A percentile compares a stretch with the other conserved stretches of the same genome.
Conservation (phyloP, 2,888 invertebrate genomes). For the Ferrisia virgata region DNA sequence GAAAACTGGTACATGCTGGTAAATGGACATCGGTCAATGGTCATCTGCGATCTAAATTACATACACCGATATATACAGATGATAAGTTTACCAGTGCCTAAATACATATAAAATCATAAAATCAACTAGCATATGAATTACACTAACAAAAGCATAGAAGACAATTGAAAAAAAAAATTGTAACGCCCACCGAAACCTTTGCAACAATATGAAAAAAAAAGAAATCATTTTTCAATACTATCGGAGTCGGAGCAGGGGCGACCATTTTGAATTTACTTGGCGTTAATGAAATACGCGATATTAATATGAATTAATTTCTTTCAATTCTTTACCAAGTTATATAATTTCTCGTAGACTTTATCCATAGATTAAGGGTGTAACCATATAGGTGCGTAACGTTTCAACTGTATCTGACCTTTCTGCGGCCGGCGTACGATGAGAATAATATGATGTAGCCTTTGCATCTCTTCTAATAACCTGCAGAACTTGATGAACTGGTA, state of each 20-base stretch:
- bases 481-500: constrained; percentile 43
- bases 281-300: constrained; percentile 39
- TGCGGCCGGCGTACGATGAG: constrained; percentile 44
- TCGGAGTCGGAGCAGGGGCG: no score
- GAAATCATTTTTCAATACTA: constrained; percentile 27
- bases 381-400: constrained; percentile 37
- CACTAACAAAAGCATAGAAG: no score
- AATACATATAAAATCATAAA: no score
- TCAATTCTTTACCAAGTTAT: background rate
- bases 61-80: background rate
- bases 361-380: constrained; percentile 34
- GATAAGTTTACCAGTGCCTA: background rate
- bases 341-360: constrained; percentile 32
- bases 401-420: constrained; percentile 42
- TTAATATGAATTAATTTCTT: constrained; percentile 38
- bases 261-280: constrained; percentile 39
- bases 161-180: background rate
- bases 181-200: background rate
- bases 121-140: no score
- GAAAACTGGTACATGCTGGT: no score
- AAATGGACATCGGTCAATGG: background rate
- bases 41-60: background rate
- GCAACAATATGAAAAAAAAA: background rate
- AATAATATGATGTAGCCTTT: constrained; percentile 34
- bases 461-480: constrained; percentile 35